Evolutionary conservation across 2,888 invertebrate species (phyloP).

Genomic region (Tachina grossa): DNA sequence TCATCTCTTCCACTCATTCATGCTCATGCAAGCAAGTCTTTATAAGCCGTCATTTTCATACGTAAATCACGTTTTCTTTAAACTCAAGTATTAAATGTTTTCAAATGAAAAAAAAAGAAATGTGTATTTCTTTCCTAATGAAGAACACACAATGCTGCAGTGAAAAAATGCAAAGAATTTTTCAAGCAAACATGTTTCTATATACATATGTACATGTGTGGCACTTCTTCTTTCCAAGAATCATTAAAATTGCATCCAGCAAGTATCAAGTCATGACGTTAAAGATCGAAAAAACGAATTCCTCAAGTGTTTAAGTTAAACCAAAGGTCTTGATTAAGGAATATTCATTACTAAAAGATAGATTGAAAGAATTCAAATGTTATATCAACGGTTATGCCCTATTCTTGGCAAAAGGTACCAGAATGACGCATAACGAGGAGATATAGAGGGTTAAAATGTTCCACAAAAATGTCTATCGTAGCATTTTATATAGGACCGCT

Average conservation of each 20-base stretch:
- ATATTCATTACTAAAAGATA: too few relatives aligned
- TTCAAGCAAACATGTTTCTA: constrained; percentile 3
- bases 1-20: constrained; percentile 38
- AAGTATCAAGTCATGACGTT: neutral
- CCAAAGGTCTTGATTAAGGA: too few relatives aligned
- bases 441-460: too few relatives aligned
- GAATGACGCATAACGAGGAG: too few relatives aligned
- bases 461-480: too few relatives aligned
- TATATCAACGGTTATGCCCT: too few relatives aligned
- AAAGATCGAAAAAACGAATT: neutral
- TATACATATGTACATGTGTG: too few relatives aligned
- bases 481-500: too few relatives aligned
- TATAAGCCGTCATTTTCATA: constrained; percentile 57
- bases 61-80: constrained; percentile 63
- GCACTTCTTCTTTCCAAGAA: neutral
- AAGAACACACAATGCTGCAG: too few relatives aligned
- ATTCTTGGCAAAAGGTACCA: too few relatives aligned
- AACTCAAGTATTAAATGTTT: constrained; percentile 45
- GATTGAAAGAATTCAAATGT: too few relatives aligned
- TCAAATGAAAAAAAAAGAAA: neutral
- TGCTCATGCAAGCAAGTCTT: constrained; percentile 22
- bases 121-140: constrained; percentile 9
- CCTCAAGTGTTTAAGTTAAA: neutral
- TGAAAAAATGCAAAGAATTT: neutral
- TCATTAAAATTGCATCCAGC: constrained; percentile 2